Evolutionary conservation across 2,888 invertebrate species (phyloP), one percentile per base, ranked within the genome.

Genomic region (Drosophila leonis): DNA sequence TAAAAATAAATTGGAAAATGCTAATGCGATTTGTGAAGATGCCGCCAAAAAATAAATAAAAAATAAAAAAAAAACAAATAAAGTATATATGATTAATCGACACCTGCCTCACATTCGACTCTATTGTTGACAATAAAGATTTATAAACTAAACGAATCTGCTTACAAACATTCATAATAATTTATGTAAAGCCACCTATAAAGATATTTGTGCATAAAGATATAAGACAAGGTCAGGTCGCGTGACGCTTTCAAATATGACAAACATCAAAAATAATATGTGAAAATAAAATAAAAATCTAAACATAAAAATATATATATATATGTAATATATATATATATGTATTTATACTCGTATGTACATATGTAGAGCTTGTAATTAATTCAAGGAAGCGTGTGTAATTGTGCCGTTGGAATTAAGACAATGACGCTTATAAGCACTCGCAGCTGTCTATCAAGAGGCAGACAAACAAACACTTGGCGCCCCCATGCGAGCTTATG

Each of bases 351-450:
- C n/a, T n/a, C n/a, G n/a, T n/a, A n/a, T n/a, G n/a, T 8, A 44
- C 24, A 15, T 24, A 15, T 27, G 27, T 51, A 33, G 27, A 55
- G 64, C 64, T 51, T 75, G 65, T 80, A 78, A 82, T 80, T 90
- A 84, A 80, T 80, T 83, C 83, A 80, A 89, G 91, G 89, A 90
- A 89, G 89, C 80, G 64, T 72, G 66, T 72, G 60, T 86, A 85
- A 82, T 86, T 84, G 80, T 72, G 52, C 51, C 75, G 75, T 65
- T 70, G 82, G 37, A 65, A 63, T 82, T 57, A 48, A 88, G 70
- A 86, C 84, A 87, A 81, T 86, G 76, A 56, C 65, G 70, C 63
- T 75, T 64, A 63, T 72, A 72, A 68, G 67, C 72, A 72, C 68
- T 81, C 67, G 37, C 74, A 70, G 59, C 60, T 72, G 73, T 88